A percentile compares a stretch with the other conserved stretches of the same genome.
phyloP scores from a whole-genome alignment of 2,113 vertebrate species.

The Cinclus cinclus region DNA sequence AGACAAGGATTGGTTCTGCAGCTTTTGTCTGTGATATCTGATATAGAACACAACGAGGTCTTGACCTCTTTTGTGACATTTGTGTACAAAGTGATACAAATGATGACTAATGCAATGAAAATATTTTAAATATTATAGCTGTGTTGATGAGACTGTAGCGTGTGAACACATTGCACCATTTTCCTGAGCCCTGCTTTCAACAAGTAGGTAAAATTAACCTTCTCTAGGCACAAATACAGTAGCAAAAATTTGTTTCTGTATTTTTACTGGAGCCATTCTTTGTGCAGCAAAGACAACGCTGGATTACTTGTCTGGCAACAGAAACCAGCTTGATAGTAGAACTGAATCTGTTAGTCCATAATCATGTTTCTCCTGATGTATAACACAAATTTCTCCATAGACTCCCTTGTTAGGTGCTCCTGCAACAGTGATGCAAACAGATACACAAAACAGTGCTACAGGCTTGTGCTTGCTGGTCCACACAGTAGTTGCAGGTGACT shows the following conservation, averaged over 20 bases:
- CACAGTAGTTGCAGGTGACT: not conserved
- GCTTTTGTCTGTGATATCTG: not conserved
- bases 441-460: rapidly evolving
- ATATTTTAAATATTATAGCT: not conserved
- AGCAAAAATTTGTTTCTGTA: not conserved
- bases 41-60: not conserved
- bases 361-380: not conserved
- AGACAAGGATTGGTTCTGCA: not conserved
- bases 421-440: not conserved
- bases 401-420: not conserved
- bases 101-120: not conserved
- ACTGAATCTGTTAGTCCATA: not conserved
- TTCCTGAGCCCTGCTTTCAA: not conserved
- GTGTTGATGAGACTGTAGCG: not conserved
- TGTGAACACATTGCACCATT: not conserved
- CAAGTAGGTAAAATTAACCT: not conserved
- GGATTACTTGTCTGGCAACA: not conserved
- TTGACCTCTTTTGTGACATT: not conserved
- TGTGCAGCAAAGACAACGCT: not conserved
- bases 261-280: not conserved
- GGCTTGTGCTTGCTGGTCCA: not conserved
- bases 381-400: not conserved
- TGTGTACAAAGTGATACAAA: not conserved
- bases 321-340: not conserved
- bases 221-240: not conserved